Base-by-base conservation (phyloP, 2,888 invertebrate species). In the Priocnemis perturbator region DNA sequence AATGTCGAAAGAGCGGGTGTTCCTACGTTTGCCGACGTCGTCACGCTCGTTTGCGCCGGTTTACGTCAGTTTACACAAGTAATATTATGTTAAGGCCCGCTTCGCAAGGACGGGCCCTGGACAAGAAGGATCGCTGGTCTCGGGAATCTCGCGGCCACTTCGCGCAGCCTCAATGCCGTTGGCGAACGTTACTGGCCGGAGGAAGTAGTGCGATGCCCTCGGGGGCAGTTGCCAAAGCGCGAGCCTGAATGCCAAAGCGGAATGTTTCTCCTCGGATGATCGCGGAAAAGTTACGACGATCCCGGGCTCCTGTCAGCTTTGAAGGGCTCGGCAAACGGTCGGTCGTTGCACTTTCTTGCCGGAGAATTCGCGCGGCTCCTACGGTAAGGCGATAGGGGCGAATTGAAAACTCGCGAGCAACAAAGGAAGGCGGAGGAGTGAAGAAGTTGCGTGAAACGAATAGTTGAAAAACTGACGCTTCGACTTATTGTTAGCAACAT, bases 311-410 rank as follows among this genome's bases (percentile, higher is more conserved):
- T 69, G 74, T 66, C 73, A 69, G 66, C 64, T 70, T 70, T 67
- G 67, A 74, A 74, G 73, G 74, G 70, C 70, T 70, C 48, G 48
- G 74, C 73, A 73, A 74, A 74, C 73, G 73, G 64, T 73, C 73
- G 74, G 73, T 70, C 74, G 70, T 73, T 74, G 73, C 74, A 74
- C 74, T 52, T 19, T 20, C 7, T 37, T 37, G 37, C 37, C 37
- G 7, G 37, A 26, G 37, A 37, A 37, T 37, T 37, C 37, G 37
- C 7, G 37, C 37, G 7, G 37, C 37, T 37, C 14, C 7, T 11
- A 11, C 37, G 37, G 4, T 9, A 7, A 7, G 14, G 37, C 37
- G 37, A 37, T 37, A 9, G 37, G 37, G 37, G 37, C 37, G 37
- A 37, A 37, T 37, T 37, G 37, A 37, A 37, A 37, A 11, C 7